Conservation (phyloP, 2,113 vertebrate species). For the Nyctereutes procyonoides region DNA sequence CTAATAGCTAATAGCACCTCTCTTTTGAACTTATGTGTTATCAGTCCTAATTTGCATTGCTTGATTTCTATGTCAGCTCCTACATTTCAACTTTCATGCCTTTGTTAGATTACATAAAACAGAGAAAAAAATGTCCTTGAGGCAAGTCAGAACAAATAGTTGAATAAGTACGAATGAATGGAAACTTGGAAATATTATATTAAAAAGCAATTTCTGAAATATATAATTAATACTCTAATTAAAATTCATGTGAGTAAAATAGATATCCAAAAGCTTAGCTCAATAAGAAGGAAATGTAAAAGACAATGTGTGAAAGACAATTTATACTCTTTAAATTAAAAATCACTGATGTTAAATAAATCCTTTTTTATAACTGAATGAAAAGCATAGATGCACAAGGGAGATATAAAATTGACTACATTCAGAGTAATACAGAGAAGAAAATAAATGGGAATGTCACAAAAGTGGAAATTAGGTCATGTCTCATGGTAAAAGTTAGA, state of each 20-base stretch:
- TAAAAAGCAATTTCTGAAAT: slow-evolving; percentile 1
- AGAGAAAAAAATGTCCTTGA: neutral
- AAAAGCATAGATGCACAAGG: neutral
- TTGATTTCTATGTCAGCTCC: neutral
- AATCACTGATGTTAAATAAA: neutral
- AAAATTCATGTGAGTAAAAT: neutral
- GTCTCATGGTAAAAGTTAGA: neutral
- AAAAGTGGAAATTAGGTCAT: slow-evolving; percentile 32
- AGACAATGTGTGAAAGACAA: slow-evolving; percentile 18
- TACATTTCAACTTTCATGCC: neutral
- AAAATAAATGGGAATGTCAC: slow-evolving; percentile 31
- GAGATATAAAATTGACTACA: neutral
- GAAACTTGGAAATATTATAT: neutral
- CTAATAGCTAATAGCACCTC: neutral
- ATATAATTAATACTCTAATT: slow-evolving; percentile 5
- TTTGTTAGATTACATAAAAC: neutral
- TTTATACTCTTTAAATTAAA: slow-evolving; percentile 29
- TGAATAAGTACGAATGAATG: neutral
- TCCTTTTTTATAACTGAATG: neutral
- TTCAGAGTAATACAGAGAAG: neutral
- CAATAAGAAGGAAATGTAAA: neutral
- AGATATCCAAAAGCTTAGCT: neutral
- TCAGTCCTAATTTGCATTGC: neutral
- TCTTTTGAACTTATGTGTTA: neutral
- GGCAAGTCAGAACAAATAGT: neutral